Evolutionary conservation across 2,888 invertebrate species (phyloP).

Genomic region (Eristalis intricaria): DNA sequence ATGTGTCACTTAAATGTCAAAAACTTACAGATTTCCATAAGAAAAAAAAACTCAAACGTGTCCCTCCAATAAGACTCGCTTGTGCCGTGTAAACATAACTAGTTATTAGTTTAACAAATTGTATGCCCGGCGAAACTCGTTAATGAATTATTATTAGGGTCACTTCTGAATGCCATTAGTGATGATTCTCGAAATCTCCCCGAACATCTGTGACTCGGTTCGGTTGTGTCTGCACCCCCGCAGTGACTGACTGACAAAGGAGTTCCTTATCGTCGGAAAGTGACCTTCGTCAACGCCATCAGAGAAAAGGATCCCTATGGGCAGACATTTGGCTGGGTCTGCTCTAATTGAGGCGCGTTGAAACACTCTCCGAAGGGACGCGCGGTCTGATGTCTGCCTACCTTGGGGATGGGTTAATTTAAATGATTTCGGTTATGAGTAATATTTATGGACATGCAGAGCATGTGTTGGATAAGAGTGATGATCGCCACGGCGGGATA

Average conservation of each 20-base stretch:
- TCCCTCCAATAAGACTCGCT: not conserved
- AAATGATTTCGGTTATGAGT: not conserved
- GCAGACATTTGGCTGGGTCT: not conserved
- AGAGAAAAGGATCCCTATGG: not conserved
- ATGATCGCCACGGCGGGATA: not conserved
- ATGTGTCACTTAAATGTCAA: not conserved
- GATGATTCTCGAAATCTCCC: not conserved
- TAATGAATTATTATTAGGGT: not conserved
- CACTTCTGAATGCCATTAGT: not conserved
- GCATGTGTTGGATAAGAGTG: not conserved
- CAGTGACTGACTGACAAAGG: not conserved
- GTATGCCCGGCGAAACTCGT: not conserved
- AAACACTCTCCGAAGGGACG: not conserved
- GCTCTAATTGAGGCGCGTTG: conserved; percentile 4
- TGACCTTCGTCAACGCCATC: not conserved
- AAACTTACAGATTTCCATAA: not conserved
- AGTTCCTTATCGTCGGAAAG: not conserved
- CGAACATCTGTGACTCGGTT: not conserved
- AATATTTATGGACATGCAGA: not conserved
- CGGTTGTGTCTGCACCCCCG: not conserved
- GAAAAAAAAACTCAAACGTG: not conserved
- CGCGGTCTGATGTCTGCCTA: not conserved
- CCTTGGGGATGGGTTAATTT: not conserved
- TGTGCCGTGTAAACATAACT: not conserved
- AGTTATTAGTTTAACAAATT: not conserved